Percentiles rank a stretch among this genome's conserved stretches.
Evolutionary conservation across 2,888 invertebrate genomes (phyloP).

Genomic region (Sicus ferrugineus): DNA sequence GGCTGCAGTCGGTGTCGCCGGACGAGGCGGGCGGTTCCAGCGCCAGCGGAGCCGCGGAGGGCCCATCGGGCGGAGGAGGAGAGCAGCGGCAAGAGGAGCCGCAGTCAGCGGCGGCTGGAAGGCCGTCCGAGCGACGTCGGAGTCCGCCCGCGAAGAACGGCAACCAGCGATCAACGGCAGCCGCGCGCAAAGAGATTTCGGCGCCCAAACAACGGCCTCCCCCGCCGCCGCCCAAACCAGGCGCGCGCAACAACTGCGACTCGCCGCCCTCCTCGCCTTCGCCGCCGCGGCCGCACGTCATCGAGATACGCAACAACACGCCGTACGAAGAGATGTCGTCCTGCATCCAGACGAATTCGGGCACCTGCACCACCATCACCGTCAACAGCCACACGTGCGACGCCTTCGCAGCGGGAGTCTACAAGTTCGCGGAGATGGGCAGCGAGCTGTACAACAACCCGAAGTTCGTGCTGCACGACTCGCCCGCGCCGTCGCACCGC

Average conservation of each 20-base stretch:
- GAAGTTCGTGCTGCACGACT: conserved; percentile 61
- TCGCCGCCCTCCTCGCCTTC: conserved; percentile 26
- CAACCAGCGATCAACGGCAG: neutral
- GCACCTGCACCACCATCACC: conserved; percentile 35
- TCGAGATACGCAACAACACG: conserved; percentile 18
- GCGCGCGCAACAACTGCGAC: neutral
- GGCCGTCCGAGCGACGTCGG: neutral
- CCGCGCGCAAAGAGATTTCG: conserved; percentile 48
- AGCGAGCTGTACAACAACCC: conserved; percentile 64
- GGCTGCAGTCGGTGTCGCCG: conserved; percentile 76
- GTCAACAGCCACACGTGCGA: conserved; percentile 45
- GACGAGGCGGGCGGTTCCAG: no score
- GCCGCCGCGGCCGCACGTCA: conserved; percentile 22
- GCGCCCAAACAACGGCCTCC: conserved; percentile 60
- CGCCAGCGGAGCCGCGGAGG: conserved; percentile 9
- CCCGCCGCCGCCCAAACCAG: conserved; percentile 50
- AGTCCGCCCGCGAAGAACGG: neutral
- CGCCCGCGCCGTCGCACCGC: conserved; percentile 57
- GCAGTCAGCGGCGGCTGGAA: conserved; percentile 6
- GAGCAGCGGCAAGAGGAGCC: neutral
- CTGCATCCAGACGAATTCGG: neutral
- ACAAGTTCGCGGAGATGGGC: conserved; percentile 56
- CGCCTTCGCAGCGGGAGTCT: conserved; percentile 50
- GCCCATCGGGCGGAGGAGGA: neutral
- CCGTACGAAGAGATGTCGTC: neutral